Percentiles rank a stretch among this genome's conserved stretches.
Evolutionary conservation across 2,888 invertebrate genomes (phyloP).

Genomic region (Ophonus ardosiacus): DNA sequence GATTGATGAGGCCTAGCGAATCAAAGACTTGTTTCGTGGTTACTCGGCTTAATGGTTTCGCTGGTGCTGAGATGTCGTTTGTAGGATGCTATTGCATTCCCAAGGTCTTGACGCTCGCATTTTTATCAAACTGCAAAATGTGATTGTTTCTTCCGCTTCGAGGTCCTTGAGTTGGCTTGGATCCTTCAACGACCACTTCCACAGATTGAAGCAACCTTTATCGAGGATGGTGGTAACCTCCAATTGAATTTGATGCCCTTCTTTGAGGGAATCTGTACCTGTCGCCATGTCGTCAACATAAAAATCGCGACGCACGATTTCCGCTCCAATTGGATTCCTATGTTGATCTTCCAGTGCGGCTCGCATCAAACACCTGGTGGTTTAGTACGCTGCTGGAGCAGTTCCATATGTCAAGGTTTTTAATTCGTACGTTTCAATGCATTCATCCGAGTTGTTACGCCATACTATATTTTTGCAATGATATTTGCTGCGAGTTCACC

Average conservation of each 20-base stretch:
- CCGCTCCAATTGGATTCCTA: neutral
- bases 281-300: conserved; percentile 54
- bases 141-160: neutral
- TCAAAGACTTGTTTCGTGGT: conserved; percentile 66
- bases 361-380: neutral
- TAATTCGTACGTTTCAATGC: conserved; percentile 12
- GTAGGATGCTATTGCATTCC: conserved; percentile 65
- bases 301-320: neutral
- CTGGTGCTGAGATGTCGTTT: conserved; percentile 44
- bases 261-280: conserved; percentile 48
- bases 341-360: neutral
- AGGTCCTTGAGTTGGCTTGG: neutral
- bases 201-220: conserved; percentile 58
- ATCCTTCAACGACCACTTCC: conserved; percentile 59
- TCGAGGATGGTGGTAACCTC: conserved; percentile 44
- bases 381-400: neutral
- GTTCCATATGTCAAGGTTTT: conserved; percentile 5
- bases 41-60: neutral
- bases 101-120: conserved; percentile 60
- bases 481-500: neutral
- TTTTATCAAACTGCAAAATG: neutral
- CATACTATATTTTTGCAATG: conserved; percentile 21
- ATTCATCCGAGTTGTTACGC: neutral
- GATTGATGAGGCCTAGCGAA: conserved; percentile 65
- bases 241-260: conserved; percentile 22